phyloP scores from a whole-genome alignment of 2,797 vertebrate genomes.

The Phoxinus dragarum region DNA sequence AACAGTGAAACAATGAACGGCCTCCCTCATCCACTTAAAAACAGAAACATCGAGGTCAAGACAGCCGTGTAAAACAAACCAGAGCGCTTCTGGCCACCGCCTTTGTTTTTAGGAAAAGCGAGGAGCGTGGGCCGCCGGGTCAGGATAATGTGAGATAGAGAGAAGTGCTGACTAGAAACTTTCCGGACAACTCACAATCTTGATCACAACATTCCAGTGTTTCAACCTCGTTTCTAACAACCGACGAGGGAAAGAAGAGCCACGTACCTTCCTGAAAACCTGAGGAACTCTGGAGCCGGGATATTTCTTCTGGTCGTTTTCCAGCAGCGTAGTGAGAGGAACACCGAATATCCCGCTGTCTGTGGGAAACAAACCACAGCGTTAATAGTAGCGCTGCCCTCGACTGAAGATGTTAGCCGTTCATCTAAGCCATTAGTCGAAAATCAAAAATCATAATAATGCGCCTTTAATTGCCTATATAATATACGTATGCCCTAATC shows the following conservation, averaged over 20 bases:
- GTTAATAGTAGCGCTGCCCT: neutral
- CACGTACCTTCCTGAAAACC: constrained; percentile 88
- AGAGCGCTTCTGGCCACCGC: constrained; percentile 36
- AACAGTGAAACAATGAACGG: constrained; percentile 5
- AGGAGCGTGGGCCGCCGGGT: constrained; percentile 29
- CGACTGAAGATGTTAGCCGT: no score
- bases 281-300: constrained; percentile 90
- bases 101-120: constrained; percentile 36
- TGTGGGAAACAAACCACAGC: constrained; percentile 61
- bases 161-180: constrained; percentile 52
- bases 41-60: constrained; percentile 21
- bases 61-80: constrained; percentile 18
- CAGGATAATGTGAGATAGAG: constrained; percentile 46
- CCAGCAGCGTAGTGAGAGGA: constrained; percentile 83
- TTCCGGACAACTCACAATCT: constrained; percentile 33
- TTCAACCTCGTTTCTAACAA: neutral
- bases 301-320: constrained; percentile 88
- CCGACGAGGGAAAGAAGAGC: constrained; percentile 26
- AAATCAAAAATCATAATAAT: no score
- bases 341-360: constrained; percentile 91
- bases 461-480: no score
- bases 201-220: constrained; percentile 24
- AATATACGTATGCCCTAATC: no score
- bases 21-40: constrained; percentile 9
- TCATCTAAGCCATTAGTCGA: no score